phyloP scores from a whole-genome alignment of 2,797 vertebrate genomes.

The Pangasius djambal region DNA sequence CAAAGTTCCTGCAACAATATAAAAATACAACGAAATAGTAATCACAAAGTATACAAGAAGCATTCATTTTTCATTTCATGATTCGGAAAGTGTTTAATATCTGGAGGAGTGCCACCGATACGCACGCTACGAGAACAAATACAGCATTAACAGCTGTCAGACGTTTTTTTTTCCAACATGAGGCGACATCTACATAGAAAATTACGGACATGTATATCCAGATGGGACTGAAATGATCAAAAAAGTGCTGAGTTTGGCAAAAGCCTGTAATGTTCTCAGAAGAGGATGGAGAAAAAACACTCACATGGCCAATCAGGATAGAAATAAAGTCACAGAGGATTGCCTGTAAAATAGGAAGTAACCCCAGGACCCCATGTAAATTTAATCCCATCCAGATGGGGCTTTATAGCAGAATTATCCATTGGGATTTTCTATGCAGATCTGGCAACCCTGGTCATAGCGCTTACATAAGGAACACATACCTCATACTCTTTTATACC shows the following conservation, averaged over 20 bases:
- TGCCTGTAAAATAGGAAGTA: not conserved
- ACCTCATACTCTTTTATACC: not conserved
- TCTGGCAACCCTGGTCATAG: not conserved
- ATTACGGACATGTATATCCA: not conserved
- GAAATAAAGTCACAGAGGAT: not conserved
- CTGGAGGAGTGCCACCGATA: not conserved
- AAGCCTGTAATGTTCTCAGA: not conserved
- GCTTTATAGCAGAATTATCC: too few species aligned
- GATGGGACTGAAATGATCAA: not conserved
- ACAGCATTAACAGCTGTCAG: not conserved
- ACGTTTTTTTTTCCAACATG: not conserved
- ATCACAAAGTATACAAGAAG: not conserved
- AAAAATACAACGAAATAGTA: not conserved
- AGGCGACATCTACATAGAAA: not conserved
- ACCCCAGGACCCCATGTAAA: not conserved
- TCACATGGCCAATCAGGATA: not conserved
- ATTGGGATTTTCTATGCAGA: not conserved
- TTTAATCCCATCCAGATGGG: too few species aligned
- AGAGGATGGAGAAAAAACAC: not conserved
- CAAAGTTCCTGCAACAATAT: not conserved
- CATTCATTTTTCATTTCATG: not conserved
- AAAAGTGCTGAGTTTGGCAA: not conserved
- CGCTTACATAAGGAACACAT: not conserved
- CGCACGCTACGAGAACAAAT: not conserved
- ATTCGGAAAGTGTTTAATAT: not conserved